These are phyloP conservation scores for Choreutis nemorana DNA, from an alignment of 2,888 invertebrate species.

Conservation along the genomic window DNA sequence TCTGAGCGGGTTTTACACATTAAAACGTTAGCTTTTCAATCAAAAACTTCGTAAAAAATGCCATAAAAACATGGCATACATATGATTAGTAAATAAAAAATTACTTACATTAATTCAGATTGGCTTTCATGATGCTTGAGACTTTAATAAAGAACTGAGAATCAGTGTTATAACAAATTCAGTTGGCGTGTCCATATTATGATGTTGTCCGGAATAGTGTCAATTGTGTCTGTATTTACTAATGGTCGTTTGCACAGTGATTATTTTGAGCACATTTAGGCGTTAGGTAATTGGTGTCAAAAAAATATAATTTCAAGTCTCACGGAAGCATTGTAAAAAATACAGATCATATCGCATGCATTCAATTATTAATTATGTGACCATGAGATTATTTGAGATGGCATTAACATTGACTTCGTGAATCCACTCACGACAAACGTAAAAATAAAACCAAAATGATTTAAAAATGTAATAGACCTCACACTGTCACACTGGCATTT, in stretches of 20 bases:
- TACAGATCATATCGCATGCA: conserved; percentile 45
- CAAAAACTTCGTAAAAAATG: no score
- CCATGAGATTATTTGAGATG: conserved; percentile 37
- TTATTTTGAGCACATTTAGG: conserved; percentile 41
- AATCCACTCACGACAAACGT: conserved; percentile 24
- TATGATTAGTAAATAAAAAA: no score
- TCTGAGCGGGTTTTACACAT: conserved; percentile 3
- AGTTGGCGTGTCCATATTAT: conserved; percentile 21
- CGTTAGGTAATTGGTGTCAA: conserved; percentile 43
- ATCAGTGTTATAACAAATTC: conserved; percentile 18
- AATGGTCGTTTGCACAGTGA: conserved; percentile 25
- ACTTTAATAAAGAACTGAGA: no score
- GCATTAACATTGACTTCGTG: conserved; percentile 48
- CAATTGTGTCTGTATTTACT: conserved; percentile 23
- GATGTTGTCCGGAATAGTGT: conserved; percentile 16
- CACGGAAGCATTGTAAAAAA: conserved; percentile 36
- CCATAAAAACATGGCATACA: no score
- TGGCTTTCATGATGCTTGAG: no score
- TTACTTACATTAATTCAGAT: no score
- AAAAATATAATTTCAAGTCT: conserved; percentile 47
- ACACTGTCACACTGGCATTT: conserved; percentile 28
- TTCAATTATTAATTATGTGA: conserved; percentile 45
- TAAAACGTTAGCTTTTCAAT: neutral
- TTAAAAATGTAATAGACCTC: conserved; percentile 37
- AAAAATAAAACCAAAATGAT: conserved; percentile 8